Conservation (phyloP, 2,797 vertebrate species). For the Lepus townsendii region DNA sequence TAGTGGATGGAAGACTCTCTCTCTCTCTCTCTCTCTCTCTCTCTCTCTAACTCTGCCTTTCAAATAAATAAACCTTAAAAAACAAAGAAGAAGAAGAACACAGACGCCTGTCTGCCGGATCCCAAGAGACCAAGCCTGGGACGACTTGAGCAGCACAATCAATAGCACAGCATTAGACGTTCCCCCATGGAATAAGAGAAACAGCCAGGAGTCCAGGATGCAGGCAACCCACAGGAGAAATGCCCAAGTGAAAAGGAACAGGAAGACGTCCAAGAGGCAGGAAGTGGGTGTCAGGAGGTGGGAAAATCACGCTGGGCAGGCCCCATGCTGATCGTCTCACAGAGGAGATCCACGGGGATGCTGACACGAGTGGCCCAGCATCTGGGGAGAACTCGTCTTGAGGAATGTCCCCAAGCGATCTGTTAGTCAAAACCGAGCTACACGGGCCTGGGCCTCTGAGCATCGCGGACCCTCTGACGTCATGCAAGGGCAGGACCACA, state of each 20-base stretch:
- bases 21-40: too few species aligned
- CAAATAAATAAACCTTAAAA: too few species aligned
- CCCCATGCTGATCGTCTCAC: too few species aligned
- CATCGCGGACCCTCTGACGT: background rate
- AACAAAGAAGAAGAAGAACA: too few species aligned
- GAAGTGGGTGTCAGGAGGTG: constrained; percentile 26
- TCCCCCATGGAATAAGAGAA: background rate
- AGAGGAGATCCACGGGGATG: too few species aligned
- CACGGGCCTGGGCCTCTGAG: too few species aligned
- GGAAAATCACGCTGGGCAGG: background rate
- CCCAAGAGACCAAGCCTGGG: background rate
- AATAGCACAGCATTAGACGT: background rate
- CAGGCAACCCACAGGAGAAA: background rate
- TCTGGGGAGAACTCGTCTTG: too few species aligned
- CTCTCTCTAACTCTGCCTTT: too few species aligned
- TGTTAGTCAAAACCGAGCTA: too few species aligned
- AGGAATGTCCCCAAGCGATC: too few species aligned
- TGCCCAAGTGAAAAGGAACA: background rate
- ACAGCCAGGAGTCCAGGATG: background rate
- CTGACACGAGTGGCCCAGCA: too few species aligned
- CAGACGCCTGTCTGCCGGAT: background rate
- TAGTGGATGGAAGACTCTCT: too few species aligned
- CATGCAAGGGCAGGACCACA: background rate
- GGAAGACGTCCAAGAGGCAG: constrained; percentile 16
- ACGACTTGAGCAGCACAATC: background rate